Percentiles rank a stretch among this genome's conserved stretches.
Evolutionary conservation across 2,113 vertebrate genomes (phyloP).

Genomic region (Potamarius usumacintae): DNA sequence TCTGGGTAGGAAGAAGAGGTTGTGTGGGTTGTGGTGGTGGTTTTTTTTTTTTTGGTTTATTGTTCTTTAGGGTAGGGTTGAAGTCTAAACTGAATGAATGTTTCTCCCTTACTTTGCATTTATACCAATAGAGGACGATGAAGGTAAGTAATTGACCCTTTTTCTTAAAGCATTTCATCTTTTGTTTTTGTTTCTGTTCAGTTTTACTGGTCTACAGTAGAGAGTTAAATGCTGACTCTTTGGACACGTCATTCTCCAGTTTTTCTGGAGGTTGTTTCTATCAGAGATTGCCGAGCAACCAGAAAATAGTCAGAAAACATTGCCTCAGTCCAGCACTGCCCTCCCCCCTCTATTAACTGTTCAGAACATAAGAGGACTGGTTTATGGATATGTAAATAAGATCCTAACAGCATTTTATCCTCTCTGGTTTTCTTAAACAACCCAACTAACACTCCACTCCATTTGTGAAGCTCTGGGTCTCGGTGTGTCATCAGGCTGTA

Average conservation of each 20-base stretch:
- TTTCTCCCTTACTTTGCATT: constrained; percentile 58
- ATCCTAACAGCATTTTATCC: neutral
- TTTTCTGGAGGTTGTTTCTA: neutral
- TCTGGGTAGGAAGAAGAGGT: neutral
- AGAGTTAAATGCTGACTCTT: too few relatives aligned
- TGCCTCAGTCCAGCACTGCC: neutral
- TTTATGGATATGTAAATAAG: neutral
- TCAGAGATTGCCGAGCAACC: constrained; percentile 43
- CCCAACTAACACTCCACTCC: constrained; percentile 6
- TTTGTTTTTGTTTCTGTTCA: neutral
- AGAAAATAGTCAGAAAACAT: constrained; percentile 17
- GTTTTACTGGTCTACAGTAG: neutral
- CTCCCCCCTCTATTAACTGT: neutral
- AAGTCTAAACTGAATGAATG: constrained; percentile 48
- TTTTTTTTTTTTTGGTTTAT: neutral
- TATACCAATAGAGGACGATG: constrained; percentile 66
- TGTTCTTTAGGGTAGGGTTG: neutral
- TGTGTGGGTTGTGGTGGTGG: neutral
- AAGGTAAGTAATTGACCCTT: constrained; percentile 63
- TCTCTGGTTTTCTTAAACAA: neutral
- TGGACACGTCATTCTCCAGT: neutral
- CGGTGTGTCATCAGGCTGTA: constrained; percentile 4
- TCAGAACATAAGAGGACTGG: neutral
- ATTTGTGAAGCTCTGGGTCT: neutral
- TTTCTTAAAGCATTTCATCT: neutral